Base-by-base conservation (phyloP, 2,888 invertebrate genomes). In the Ethmia dodecea region DNA sequence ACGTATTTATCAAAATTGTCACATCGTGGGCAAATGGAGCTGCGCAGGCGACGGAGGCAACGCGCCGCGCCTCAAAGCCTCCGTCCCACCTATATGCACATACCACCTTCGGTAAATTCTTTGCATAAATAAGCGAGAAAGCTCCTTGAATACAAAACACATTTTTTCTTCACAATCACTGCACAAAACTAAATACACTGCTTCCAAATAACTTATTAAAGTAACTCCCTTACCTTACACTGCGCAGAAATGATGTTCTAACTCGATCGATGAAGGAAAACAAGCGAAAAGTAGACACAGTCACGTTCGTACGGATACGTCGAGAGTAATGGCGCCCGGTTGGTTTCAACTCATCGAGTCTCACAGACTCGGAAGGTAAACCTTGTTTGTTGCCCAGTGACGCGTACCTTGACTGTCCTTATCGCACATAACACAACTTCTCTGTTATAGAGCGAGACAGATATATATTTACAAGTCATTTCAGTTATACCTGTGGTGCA, bases 101-200 rank as follows among this genome's bases (percentile, higher is more conserved):
- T 74, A 76, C 72, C 76, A 81, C 84, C 84, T 72, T 80, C 78
- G 59, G 70, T 77, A 70, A 81, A 84, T 84, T 81, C 80, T 76
- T 81, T 80, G 84, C 78, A 81, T 86, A 76, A 77, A 81, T 80
- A 84, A 76, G 60, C 67, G 75, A 73, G 83, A 84, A 83, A 83
- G 80, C 83, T 79, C 49, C 47, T 43, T 48, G n/a, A 47, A 55
- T 43, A 54, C 59, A 62, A 58, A 62, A 58, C 42, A 50, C 46
- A 38, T 40, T 35, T 56, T 57, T 55, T 48, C 46, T 54, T 54
- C 47, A 56, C 67, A 66, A 62, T 62, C 79, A 80, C 79, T 77
- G 64, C 65, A 52, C 63, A 51, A 54, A 62, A 66, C 54, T 51
- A 36, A 43, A 52, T 49, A 54, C 78, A 80, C 83, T 75, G 76